These are phyloP conservation scores for Andrena hattorfiana DNA, from an alignment of 2,888 invertebrate species.

Conservation along the genomic window DNA sequence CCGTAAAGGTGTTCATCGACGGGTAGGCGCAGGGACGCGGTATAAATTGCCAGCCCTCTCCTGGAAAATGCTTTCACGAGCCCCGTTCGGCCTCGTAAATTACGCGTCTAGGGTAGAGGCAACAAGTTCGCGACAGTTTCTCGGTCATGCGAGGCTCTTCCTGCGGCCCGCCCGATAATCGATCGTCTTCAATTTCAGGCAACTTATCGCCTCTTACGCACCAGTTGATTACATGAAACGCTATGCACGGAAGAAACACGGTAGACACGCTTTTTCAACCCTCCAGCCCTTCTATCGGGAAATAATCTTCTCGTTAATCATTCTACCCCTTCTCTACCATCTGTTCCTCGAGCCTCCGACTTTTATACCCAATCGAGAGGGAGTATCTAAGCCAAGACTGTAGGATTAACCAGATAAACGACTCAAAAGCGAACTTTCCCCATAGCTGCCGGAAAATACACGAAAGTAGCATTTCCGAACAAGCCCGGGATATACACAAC, in stretches of 20 bases:
- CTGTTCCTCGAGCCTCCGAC: too few relatives aligned
- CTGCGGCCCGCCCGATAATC: constrained; percentile 29
- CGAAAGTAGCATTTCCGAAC: too few relatives aligned
- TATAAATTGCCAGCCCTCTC: constrained; percentile 30
- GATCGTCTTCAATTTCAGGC: constrained; percentile 40
- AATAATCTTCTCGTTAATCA: constrained; percentile 7
- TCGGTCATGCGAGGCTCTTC: constrained; percentile 21
- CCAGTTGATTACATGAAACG: constrained; percentile 15
- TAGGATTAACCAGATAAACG: too few relatives aligned
- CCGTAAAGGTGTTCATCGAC: constrained; percentile 45
- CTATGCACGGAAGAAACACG: neutral
- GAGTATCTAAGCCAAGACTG: too few relatives aligned
- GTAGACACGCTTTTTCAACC: neutral
- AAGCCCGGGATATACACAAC: too few relatives aligned
- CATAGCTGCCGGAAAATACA: too few relatives aligned
- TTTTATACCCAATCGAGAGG: too few relatives aligned
- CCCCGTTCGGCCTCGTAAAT: constrained; percentile 46
- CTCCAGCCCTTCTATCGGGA: neutral
- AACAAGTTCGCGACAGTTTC: constrained; percentile 51
- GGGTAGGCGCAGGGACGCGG: constrained; percentile 16
- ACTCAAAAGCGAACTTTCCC: too few relatives aligned
- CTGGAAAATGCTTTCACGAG: constrained; percentile 54
- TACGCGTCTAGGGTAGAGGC: constrained; percentile 35
- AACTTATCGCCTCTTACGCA: constrained; percentile 1
- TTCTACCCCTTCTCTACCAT: neutral